A percentile compares a stretch with the other conserved stretches of the same genome.
Evolutionary conservation across 2,888 invertebrate genomes (phyloP).

Genomic region (Drosophila fulvimacula): DNA sequence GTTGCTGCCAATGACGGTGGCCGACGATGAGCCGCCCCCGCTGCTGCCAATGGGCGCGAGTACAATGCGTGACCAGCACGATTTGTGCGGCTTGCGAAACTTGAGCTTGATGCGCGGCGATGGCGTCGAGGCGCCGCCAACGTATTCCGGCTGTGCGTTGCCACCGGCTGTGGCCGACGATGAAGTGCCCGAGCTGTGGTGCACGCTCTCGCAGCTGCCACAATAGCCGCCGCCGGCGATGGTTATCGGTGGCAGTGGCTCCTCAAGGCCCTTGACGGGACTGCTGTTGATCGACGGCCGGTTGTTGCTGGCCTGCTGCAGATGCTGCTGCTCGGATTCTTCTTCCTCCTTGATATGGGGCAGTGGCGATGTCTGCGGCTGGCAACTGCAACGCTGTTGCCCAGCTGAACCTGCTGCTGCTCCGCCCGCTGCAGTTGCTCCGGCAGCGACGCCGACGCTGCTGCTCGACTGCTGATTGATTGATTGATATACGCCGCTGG

Average conservation of each 20-base stretch:
- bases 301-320: slow-evolving; percentile 46
- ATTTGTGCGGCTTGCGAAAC: slow-evolving; percentile 83
- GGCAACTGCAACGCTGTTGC: slow-evolving; percentile 84
- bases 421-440: slow-evolving; percentile 76
- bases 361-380: slow-evolving; percentile 89
- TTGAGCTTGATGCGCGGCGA: slow-evolving; percentile 84
- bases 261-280: slow-evolving; percentile 29
- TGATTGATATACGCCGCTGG: slow-evolving; percentile 39
- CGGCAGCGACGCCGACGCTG: slow-evolving; percentile 27
- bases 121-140: slow-evolving; percentile 78
- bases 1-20: slow-evolving; percentile 77
- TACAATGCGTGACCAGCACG: slow-evolving; percentile 84
- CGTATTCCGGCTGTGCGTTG: slow-evolving; percentile 33
- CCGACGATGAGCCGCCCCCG: slow-evolving; percentile 58
- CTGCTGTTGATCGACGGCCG: slow-evolving; percentile 27
- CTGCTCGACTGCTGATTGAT: slow-evolving; percentile 45
- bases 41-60: slow-evolving; percentile 76
- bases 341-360: slow-evolving; percentile 94
- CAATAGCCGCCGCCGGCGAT: slow-evolving; percentile 64
- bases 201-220: slow-evolving; percentile 82
- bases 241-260: slow-evolving; percentile 51
- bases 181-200: slow-evolving; percentile 73
- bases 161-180: slow-evolving; percentile 59
- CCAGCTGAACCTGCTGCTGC: slow-evolving; percentile 48
- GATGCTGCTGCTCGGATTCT: slow-evolving; percentile 86